These are phyloP conservation scores for Premnoplex brunnescens DNA, from an alignment of 2,797 vertebrate species.

Conservation along the genomic window DNA sequence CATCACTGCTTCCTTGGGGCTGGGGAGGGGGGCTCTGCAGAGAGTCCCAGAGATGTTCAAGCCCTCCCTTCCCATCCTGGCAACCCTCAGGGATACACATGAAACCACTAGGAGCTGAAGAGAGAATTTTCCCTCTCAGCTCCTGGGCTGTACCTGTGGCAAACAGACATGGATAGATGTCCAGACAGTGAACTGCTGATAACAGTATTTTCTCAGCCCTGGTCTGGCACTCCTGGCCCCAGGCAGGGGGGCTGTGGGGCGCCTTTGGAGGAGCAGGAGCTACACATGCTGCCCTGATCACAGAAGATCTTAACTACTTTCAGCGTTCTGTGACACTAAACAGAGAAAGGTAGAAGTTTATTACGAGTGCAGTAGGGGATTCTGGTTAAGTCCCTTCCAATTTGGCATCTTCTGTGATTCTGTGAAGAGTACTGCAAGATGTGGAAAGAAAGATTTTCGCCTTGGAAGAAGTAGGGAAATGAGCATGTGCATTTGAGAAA, in stretches of 20 bases:
- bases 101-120: not conserved
- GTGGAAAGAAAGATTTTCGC: not conserved
- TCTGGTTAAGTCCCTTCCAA: not conserved
- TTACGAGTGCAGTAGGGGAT: not conserved
- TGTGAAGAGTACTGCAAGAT: not conserved
- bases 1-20: not conserved
- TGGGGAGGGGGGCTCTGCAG: not conserved
- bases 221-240: too few relatives aligned
- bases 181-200: not conserved
- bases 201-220: not conserved
- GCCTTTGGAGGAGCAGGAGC: not conserved
- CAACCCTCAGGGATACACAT: accelerated
- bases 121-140: not conserved
- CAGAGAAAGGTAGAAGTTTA: not conserved
- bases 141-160: not conserved
- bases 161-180: not conserved
- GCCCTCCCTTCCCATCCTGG: accelerated
- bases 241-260: not conserved
- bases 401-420: not conserved
- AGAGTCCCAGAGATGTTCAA: too few relatives aligned
- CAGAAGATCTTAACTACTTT: not conserved
- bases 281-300: accelerated
- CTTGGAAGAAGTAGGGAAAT: not conserved
- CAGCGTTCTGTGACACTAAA: not conserved
- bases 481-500: accelerated